Evolutionary conservation across 2,797 vertebrate genomes (phyloP).

Genomic region (Labroides dimidiatus): DNA sequence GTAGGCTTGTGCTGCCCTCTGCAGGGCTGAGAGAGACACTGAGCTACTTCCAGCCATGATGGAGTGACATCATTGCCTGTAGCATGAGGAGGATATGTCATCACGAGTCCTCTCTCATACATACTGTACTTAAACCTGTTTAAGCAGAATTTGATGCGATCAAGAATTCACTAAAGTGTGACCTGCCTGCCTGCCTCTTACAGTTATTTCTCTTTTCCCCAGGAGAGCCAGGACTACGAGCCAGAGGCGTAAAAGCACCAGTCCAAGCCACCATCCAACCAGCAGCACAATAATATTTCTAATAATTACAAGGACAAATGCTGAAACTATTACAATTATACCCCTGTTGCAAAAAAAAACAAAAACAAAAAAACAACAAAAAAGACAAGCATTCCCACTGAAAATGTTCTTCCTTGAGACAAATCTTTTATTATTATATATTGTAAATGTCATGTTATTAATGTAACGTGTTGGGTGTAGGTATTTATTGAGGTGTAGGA

Average conservation of each 20-base stretch:
- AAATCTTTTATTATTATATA: conserved; percentile 89
- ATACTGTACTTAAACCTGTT: conserved; percentile 19
- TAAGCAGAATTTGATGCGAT: conserved; percentile 1
- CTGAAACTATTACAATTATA: conserved; percentile 82
- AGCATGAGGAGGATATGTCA: conserved; percentile 8
- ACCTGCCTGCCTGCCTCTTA: conserved; percentile 11
- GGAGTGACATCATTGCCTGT: conserved; percentile 58
- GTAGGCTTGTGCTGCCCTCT: conserved; percentile 75
- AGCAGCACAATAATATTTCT: conserved; percentile 94
- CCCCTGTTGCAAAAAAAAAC: conserved; percentile 80
- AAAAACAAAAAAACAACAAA: conserved; percentile 38
- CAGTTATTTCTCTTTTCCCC: conserved; percentile 30
- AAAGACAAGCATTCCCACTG: conserved; percentile 82
- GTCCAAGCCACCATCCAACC: conserved; percentile 88
- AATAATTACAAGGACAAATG: conserved; percentile 87
- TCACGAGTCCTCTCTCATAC: conserved; percentile 27
- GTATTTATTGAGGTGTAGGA: conserved; percentile 83
- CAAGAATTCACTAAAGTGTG: conserved; percentile 20
- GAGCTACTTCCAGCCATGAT: conserved; percentile 29
- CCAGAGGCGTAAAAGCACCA: conserved; percentile 93
- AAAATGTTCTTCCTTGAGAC: conserved; percentile 89
- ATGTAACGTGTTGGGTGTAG: conserved; percentile 89
- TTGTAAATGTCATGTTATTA: conserved; percentile 91
- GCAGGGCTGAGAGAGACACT: conserved; percentile 50
- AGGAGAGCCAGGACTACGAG: conserved; percentile 97